Evolutionary conservation across 2,113 vertebrate species (phyloP).

Genomic region (Leucoraja erinaceus): DNA sequence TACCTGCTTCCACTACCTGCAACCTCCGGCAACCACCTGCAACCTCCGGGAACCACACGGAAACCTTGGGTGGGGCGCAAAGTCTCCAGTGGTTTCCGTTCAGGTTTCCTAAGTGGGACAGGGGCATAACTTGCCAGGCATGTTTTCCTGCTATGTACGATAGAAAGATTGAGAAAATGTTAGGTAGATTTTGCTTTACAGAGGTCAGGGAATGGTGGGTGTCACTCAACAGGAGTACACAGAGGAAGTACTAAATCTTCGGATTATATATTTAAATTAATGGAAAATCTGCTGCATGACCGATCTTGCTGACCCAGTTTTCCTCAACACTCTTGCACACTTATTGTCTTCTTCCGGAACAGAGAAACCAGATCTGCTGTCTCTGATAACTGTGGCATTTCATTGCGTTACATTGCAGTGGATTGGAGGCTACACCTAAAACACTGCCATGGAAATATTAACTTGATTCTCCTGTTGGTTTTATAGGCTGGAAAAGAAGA

Average conservation of each 20-base stretch:
- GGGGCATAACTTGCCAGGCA: too few species aligned
- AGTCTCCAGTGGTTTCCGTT: too few species aligned
- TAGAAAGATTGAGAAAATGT: background rate
- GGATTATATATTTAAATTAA: background rate
- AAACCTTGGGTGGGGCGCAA: too few species aligned
- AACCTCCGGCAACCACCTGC: too few species aligned
- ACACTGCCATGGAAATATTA: background rate
- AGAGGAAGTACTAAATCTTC: background rate
- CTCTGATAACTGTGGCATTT: too few species aligned
- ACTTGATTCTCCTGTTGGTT: background rate
- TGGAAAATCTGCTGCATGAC: background rate
- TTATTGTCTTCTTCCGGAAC: too few species aligned
- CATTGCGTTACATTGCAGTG: background rate
- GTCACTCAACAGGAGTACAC: background rate
- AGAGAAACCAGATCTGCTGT: too few species aligned
- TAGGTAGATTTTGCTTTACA: background rate
- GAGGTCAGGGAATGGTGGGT: too few species aligned
- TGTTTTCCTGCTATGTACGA: too few species aligned
- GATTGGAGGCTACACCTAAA: background rate
- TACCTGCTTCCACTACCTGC: too few species aligned
- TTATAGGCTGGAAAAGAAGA: slow-evolving; percentile 29
- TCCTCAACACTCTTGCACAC: background rate
- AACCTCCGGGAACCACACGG: too few species aligned
- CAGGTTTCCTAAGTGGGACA: too few species aligned
- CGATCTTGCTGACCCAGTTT: background rate